Conservation (phyloP, 1,140 invertebrate species). For the Drosophila virilis region DNA sequence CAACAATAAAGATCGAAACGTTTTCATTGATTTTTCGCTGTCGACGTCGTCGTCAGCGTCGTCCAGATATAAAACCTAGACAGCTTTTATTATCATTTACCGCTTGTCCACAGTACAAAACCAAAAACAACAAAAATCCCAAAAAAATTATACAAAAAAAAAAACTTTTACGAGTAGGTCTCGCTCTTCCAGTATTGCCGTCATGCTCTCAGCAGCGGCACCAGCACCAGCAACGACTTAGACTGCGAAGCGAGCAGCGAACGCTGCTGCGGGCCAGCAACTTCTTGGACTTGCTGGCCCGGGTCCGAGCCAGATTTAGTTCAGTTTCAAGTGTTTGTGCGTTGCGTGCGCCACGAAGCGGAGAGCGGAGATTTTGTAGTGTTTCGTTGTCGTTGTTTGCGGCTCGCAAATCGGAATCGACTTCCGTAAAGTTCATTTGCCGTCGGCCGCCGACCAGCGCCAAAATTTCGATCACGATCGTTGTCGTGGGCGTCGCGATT, state of each 20-base stretch:
- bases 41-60: conserved; percentile 12
- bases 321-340: conserved; percentile 84
- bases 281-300: conserved; percentile 83
- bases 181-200: conserved; percentile 71
- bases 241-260: conserved; percentile 30
- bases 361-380: conserved; percentile 64
- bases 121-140: conserved; percentile 39
- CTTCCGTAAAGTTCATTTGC: conserved; percentile 52
- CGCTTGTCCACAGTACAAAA: conserved; percentile 57
- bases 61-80: conserved; percentile 48
- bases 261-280: conserved; percentile 76
- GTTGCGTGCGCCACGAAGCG: conserved; percentile 82
- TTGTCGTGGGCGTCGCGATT: conserved; percentile 63
- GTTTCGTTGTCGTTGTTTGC: conserved; percentile 47
- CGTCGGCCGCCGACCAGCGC: conserved; percentile 40
- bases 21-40: conserved; percentile 69
- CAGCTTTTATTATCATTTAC: conserved; percentile 80
- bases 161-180: conserved; percentile 37
- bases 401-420: conserved; percentile 25
- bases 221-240: conserved; percentile 35
- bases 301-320: conserved; percentile 80
- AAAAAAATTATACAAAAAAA: conserved; percentile 18
- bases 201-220: conserved; percentile 64
- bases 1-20: conserved; percentile 47
- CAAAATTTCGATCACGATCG: conserved; percentile 45